A percentile compares a stretch with the other conserved stretches of the same genome.
These are phyloP conservation scores for Anomalospiza imberbis DNA, from an alignment of 2,797 vertebrate genomes.

Conservation along the genomic window DNA sequence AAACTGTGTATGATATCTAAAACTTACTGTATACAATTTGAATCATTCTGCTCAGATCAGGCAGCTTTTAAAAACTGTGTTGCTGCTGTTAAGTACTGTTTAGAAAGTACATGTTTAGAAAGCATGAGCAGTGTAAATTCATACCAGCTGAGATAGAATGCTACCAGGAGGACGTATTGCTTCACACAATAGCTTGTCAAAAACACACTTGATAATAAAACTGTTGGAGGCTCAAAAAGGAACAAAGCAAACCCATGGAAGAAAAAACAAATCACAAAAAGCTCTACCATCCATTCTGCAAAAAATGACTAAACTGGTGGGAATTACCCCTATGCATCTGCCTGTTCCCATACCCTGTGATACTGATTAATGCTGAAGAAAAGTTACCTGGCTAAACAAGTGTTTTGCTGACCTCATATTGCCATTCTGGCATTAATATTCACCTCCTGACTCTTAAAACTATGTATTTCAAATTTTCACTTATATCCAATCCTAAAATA, in stretches of 20 bases:
- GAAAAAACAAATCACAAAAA: background rate
- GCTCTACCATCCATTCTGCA: fast-evolving
- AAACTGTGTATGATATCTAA: background rate
- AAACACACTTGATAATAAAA: background rate
- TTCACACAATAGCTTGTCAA: background rate
- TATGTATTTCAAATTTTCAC: background rate
- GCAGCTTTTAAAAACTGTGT: background rate
- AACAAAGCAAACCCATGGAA: background rate
- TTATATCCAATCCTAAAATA: background rate
- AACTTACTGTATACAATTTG: background rate
- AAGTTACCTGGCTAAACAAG: background rate
- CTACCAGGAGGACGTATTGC: background rate
- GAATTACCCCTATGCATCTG: background rate
- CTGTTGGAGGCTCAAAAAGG: background rate
- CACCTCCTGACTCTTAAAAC: background rate
- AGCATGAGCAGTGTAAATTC: background rate
- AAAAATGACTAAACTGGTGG: background rate
- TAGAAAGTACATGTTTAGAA: background rate
- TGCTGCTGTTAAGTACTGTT: background rate
- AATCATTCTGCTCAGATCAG: background rate
- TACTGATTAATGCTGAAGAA: background rate
- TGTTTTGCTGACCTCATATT: background rate
- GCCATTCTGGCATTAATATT: background rate
- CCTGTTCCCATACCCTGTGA: background rate
- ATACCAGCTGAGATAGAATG: background rate